Conservation (phyloP, 92 coral and sea anemone species). For the Epizoanthus ramosus region DNA sequence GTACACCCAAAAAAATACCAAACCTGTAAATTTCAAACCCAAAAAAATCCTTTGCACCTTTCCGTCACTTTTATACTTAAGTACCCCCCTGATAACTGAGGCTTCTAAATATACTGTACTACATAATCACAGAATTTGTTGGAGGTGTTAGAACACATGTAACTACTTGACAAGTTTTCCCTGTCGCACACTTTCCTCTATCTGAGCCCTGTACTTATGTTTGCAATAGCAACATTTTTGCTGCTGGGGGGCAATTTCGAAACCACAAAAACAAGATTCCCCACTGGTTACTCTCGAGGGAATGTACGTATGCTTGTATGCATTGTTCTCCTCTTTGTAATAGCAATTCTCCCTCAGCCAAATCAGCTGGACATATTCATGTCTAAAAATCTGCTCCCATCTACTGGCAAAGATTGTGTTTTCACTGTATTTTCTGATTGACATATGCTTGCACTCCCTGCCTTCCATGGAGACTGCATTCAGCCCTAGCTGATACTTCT, state of each 20-base stretch:
- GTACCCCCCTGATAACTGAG: slow-evolving; percentile 11
- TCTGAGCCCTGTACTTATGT: slow-evolving; percentile 59
- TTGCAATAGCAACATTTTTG: slow-evolving; percentile 67
- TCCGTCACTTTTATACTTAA: not conserved
- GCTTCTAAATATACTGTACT: slow-evolving; percentile 10
- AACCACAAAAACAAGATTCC: slow-evolving; percentile 78
- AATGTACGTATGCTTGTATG: slow-evolving; percentile 70
- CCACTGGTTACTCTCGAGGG: slow-evolving; percentile 66
- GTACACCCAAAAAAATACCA: too few relatives aligned
- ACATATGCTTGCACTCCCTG: slow-evolving; percentile 65
- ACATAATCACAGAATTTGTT: not conserved
- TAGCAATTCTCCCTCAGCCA: slow-evolving; percentile 67
- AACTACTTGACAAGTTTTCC: slow-evolving; percentile 55
- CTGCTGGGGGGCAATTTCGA: slow-evolving; percentile 40
- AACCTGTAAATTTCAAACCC: too few relatives aligned
- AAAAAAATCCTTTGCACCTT: too few relatives aligned
- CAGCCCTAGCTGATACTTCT: slow-evolving; percentile 64
- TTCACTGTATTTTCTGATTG: slow-evolving; percentile 58
- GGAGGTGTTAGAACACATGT: not conserved
- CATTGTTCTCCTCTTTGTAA: slow-evolving; percentile 50
- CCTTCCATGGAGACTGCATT: slow-evolving; percentile 74
- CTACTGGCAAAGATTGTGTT: slow-evolving; percentile 64
- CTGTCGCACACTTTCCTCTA: slow-evolving; percentile 59
- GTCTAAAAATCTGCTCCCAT: slow-evolving; percentile 69
- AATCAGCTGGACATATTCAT: slow-evolving; percentile 66